Evolutionary conservation across 2,888 invertebrate genomes (phyloP).

Genomic region (Eumacrocentrus americanus): DNA sequence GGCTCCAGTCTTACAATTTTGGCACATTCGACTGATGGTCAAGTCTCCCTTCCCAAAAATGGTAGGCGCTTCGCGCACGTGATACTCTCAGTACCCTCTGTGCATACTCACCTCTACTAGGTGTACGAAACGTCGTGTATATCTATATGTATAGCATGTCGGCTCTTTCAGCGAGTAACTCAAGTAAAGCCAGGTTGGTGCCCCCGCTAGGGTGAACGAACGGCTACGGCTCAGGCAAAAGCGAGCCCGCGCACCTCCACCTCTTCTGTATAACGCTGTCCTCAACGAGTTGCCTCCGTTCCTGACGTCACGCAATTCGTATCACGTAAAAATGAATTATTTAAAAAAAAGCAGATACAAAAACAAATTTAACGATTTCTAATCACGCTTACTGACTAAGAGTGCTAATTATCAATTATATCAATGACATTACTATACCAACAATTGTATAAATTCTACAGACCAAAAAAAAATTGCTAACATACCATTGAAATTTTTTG

Average conservation of each 20-base stretch:
- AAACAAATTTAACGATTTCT: background rate
- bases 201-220: slow-evolving; percentile 62
- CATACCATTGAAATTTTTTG: too few species aligned
- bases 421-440: background rate
- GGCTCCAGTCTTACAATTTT: too few species aligned
- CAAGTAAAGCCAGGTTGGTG: slow-evolving; percentile 62
- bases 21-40: too few species aligned
- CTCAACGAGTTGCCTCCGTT: slow-evolving; percentile 35
- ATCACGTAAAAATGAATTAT: slow-evolving; percentile 13
- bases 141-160: slow-evolving; percentile 29
- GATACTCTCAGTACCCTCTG: too few species aligned
- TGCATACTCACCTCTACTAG: slow-evolving; percentile 21
- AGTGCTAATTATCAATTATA: background rate
- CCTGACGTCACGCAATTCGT: slow-evolving; percentile 40
- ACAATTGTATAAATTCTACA: background rate
- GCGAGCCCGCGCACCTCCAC: slow-evolving; percentile 53
- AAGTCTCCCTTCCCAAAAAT: too few species aligned
- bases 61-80: too few species aligned
- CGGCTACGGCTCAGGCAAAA: slow-evolving; percentile 56
- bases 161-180: slow-evolving; percentile 55
- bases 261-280: slow-evolving; percentile 37
- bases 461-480: too few species aligned
- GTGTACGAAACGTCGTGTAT: slow-evolving; percentile 10
- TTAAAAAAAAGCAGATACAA: background rate
- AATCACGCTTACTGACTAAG: background rate